Base-by-base conservation (phyloP, 2,797 vertebrate genomes). In the Mormyrus proboscirostris region DNA sequence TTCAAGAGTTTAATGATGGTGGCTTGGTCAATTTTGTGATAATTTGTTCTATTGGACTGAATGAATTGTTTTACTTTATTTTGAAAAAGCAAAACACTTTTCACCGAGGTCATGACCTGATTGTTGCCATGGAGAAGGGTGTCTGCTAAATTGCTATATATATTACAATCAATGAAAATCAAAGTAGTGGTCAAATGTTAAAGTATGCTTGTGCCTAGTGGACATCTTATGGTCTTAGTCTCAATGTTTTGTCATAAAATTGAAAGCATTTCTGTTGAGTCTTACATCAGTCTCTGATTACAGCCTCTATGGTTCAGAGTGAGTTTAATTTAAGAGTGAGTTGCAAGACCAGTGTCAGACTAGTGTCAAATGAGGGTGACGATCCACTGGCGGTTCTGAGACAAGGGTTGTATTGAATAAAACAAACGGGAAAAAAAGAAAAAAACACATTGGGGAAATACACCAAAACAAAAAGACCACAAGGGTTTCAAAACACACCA, bases 1-100 rank as follows among this genome's bases (percentile, higher is more conserved):
- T 65, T 88, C 19, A 65, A 65, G 86, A 33, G n/a, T 88, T 88
- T 88, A 88, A 88, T 88, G 57, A 88, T 14, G 82, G 47, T 47
- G 82, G 47, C 82, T 88, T 65, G 33, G 65, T 53, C 50, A 62
- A 65, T 62, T 88, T 62, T 88, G 57, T 88, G 55, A 59, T 87
- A 47, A 62, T 88, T 88, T 88, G 55, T 29, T 62, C 86, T 49
- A 49, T 47, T 88, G 16, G 65, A 47, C 14, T 53, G 41, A 62
- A 88, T 62, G 19, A 65, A 88, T 62, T 65, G 38, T 88, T 88
- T 88, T 88, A 62, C 55, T 87, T 57, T 59, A 33, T 25, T 59
- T 62, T 9, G 59, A 62, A 88, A 65, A 65, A 62, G 86, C 47
- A 88, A 88, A 88, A 62, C 16, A 62, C n/a, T 62, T 88, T 62